A percentile compares a stretch with the other conserved stretches of the same genome.
Conservation (phyloP, 2,797 vertebrate species). For the Bryconaethiops microstoma region DNA sequence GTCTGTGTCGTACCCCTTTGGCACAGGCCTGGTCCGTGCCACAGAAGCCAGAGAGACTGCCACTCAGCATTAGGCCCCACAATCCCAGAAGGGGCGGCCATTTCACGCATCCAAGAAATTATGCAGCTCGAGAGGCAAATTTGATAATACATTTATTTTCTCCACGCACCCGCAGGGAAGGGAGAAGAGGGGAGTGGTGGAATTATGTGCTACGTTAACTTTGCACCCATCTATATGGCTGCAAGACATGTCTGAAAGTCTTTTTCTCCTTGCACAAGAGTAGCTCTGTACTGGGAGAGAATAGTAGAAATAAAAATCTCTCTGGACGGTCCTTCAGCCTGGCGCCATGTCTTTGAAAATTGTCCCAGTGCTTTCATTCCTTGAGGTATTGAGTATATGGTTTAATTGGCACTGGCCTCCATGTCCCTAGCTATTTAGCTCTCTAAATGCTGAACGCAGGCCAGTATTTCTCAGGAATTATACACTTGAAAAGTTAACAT, state of each 20-base stretch:
- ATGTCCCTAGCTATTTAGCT: constrained; percentile 4
- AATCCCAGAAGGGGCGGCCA: constrained; percentile 72
- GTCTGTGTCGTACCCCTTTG: constrained; percentile 68
- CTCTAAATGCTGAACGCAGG: background rate
- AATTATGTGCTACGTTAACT: constrained; percentile 76
- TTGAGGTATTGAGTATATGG: constrained; percentile 32
- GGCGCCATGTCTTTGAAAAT: constrained; percentile 46
- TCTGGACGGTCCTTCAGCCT: constrained; percentile 48
- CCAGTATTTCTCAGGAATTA: background rate
- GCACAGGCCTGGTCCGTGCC: constrained; percentile 66
- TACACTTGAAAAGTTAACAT: background rate
- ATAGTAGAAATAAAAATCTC: constrained; percentile 45
- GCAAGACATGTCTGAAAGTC: constrained; percentile 61
- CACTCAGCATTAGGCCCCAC: constrained; percentile 75
- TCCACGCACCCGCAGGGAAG: constrained; percentile 60
- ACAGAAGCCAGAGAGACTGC: constrained; percentile 71
- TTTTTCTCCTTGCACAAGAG: constrained; percentile 50
- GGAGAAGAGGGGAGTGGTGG: constrained; percentile 66
- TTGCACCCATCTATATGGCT: constrained; percentile 71
- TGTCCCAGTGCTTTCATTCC: constrained; percentile 38
- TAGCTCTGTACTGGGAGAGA: constrained; percentile 56
- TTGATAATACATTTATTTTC: constrained; percentile 80
- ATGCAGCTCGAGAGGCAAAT: constrained; percentile 73
- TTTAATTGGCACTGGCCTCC: constrained; percentile 22
- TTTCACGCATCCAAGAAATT: constrained; percentile 76